Evolutionary conservation across 35 echinoderm and acorn worm genomes (phyloP).

Genomic region (Apostichopus parvimensis): DNA sequence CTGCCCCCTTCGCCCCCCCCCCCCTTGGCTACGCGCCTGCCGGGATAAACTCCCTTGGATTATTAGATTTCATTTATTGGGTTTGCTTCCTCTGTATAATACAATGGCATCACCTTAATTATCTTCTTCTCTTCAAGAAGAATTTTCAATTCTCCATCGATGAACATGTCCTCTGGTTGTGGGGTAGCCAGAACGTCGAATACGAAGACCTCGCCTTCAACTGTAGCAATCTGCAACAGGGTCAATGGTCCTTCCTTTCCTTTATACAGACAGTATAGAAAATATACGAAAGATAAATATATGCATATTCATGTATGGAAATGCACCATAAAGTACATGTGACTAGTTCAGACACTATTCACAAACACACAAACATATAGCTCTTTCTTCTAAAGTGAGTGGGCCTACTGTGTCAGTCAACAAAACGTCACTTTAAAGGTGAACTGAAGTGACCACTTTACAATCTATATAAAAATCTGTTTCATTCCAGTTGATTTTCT

Average conservation of each 20-base stretch:
- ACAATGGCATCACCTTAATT: background rate
- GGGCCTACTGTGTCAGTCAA: background rate
- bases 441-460: background rate
- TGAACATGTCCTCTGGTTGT: constrained; percentile 19
- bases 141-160: constrained; percentile 33
- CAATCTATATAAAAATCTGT: no score
- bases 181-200: constrained; percentile 47
- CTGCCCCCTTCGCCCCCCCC: no score
- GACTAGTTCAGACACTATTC: background rate
- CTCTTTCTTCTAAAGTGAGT: background rate
- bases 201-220: constrained; percentile 33
- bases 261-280: background rate
- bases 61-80: no score
- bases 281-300: background rate
- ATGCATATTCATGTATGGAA: background rate
- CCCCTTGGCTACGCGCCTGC: background rate
- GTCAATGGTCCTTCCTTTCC: constrained; percentile 36
- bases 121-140: constrained; percentile 40
- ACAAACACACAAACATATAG: background rate
- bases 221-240: constrained; percentile 42
- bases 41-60: background rate
- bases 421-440: background rate
- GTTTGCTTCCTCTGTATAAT: no score
- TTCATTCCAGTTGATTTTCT: no score
- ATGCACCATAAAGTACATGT: background rate